Percentiles rank a stretch among this genome's conserved stretches.
These are phyloP conservation scores for Heteromyza rotundicornis DNA, from an alignment of 2,888 invertebrate genomes.

Conservation along the genomic window DNA sequence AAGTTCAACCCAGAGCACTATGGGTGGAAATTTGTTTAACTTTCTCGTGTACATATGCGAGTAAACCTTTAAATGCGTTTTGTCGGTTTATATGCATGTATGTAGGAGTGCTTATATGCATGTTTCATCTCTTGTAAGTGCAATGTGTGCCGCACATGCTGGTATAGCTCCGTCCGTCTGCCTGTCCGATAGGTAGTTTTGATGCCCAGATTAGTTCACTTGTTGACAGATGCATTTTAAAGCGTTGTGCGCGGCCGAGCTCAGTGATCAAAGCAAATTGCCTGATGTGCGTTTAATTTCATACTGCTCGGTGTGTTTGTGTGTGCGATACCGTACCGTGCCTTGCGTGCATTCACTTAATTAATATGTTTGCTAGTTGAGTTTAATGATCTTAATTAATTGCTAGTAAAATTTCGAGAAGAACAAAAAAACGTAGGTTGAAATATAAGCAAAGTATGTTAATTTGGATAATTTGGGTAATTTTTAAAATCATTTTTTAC, in stretches of 20 bases:
- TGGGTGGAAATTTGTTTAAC: too few relatives aligned
- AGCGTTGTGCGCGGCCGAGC: background rate
- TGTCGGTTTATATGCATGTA: background rate
- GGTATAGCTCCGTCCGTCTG: too few relatives aligned
- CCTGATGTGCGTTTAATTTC: background rate
- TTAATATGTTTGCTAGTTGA: conserved; percentile 1
- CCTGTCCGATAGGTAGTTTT: too few relatives aligned
- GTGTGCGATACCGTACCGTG: too few relatives aligned
- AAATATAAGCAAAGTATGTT: too few relatives aligned
- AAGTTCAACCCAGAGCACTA: background rate
- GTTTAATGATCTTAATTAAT: conserved; percentile 4
- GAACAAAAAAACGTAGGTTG: too few relatives aligned
- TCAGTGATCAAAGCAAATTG: background rate
- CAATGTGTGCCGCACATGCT: conserved; percentile 5
- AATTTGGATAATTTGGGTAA: too few relatives aligned
- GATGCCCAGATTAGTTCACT: background rate
- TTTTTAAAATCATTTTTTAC: too few relatives aligned
- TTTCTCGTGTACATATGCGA: too few relatives aligned
- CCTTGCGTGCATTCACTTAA: background rate
- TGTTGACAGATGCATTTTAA: background rate
- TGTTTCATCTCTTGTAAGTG: background rate
- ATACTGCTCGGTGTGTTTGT: too few relatives aligned
- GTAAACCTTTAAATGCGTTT: too few relatives aligned
- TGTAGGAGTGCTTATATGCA: background rate
- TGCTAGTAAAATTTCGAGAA: too few relatives aligned